phyloP scores from a whole-genome alignment of 1,140 invertebrate species.

The Meloidogyne chitwoodi region DNA sequence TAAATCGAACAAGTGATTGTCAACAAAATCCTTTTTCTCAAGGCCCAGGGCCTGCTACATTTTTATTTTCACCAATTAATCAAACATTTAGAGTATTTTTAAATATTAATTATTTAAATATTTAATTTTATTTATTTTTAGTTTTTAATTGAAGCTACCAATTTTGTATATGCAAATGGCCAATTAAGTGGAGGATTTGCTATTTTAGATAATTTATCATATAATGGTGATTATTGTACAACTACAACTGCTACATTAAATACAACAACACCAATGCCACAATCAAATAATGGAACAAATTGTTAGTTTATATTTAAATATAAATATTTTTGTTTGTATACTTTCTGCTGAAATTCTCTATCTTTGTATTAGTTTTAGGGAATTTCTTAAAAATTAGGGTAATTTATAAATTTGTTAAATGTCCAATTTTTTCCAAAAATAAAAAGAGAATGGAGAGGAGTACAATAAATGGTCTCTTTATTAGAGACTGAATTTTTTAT shows the following conservation, averaged over 20 bases:
- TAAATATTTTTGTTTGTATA: too few species aligned
- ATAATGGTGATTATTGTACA: slow-evolving; percentile 11
- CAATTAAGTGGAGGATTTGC: slow-evolving; percentile 12
- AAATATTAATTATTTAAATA: neutral
- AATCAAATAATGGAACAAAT: neutral
- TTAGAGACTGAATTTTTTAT: too few species aligned
- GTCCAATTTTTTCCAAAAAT: too few species aligned
- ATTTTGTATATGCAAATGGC: slow-evolving; percentile 8
- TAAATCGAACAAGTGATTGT: slow-evolving; percentile 10
- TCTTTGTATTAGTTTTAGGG: too few species aligned
- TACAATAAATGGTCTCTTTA: too few species aligned
- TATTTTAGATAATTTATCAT: slow-evolving; percentile 11
- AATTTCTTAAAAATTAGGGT: too few species aligned
- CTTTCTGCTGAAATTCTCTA: too few species aligned
- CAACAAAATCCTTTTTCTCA: slow-evolving; percentile 1
- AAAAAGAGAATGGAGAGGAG: too few species aligned
- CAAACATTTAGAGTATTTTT: neutral
- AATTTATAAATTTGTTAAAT: too few species aligned
- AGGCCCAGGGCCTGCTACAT: slow-evolving; percentile 6
- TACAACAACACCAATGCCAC: neutral
- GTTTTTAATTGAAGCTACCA: slow-evolving; percentile 10
- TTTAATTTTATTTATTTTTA: neutral
- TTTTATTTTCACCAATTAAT: neutral
- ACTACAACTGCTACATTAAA: neutral
- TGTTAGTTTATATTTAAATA: neutral